Percentiles rank a stretch among this genome's conserved stretches.
Evolutionary conservation across 2,888 invertebrate species (phyloP).

Genomic region (Pherbina coryleti): DNA sequence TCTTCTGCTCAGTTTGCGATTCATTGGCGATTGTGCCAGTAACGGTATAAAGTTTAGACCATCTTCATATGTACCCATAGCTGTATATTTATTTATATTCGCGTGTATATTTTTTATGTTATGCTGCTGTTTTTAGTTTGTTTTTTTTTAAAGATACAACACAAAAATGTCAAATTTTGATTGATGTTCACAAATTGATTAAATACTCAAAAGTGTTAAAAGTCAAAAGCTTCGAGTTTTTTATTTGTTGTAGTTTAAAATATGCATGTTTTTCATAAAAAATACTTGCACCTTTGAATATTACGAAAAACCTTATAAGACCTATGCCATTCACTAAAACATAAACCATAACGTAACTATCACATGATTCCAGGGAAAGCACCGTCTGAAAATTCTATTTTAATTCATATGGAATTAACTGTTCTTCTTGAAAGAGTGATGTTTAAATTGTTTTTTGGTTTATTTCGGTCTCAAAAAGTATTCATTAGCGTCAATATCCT

Average conservation of each 20-base stretch:
- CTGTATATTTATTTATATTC: conserved; percentile 4
- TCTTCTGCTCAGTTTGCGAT: conserved; percentile 20
- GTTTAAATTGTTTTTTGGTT: too few relatives aligned
- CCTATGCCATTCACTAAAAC: too few relatives aligned
- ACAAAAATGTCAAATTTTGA: conserved; percentile 30
- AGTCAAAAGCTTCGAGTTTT: background rate
- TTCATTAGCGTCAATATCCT: too few relatives aligned
- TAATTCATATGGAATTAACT: too few relatives aligned
- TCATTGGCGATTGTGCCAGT: conserved; percentile 33
- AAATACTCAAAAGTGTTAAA: background rate
- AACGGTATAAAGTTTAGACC: conserved; percentile 49
- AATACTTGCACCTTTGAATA: background rate
- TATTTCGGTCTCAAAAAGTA: too few relatives aligned
- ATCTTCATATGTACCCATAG: conserved; percentile 41
- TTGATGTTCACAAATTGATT: conserved; percentile 7
- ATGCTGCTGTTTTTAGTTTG: conserved; percentile 3
- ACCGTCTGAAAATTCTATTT: too few relatives aligned
- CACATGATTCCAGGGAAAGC: too few relatives aligned
- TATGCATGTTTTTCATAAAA: background rate
- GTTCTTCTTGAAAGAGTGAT: too few relatives aligned
- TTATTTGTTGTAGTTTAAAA: background rate
- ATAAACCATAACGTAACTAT: too few relatives aligned
- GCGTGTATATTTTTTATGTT: conserved; percentile 2
- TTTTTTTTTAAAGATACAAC: background rate
- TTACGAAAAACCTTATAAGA: background rate